Percentiles rank a stretch among this genome's conserved stretches.
Conservation (phyloP, 2,797 vertebrate species). For the Myotis myotis region DNA sequence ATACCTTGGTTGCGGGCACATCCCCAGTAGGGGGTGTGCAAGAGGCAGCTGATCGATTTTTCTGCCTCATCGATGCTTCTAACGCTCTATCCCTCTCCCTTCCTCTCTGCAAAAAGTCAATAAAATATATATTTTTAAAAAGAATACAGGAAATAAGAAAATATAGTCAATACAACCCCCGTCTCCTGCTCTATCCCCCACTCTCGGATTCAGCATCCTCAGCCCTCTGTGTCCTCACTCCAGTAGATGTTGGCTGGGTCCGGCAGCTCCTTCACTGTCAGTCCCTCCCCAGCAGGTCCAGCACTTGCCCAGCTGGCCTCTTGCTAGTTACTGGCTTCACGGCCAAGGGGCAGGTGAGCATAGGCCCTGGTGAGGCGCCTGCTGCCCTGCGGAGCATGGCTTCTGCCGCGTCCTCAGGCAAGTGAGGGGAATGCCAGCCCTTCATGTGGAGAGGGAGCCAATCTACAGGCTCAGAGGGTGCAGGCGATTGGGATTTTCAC, state of each 20-base stretch:
- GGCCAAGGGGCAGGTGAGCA: neutral
- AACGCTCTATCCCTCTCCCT: too few relatives aligned
- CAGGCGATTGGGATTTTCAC: neutral
- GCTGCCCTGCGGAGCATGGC: neutral
- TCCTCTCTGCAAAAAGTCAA: too few relatives aligned
- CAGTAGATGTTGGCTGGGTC: accelerated
- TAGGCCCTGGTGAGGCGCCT: neutral
- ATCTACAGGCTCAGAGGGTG: neutral
- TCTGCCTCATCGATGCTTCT: too few relatives aligned
- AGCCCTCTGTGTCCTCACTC: accelerated
- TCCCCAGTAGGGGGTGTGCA: too few relatives aligned
- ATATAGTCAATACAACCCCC: neutral
- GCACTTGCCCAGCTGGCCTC: neutral
- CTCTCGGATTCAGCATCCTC: neutral
- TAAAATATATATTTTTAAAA: too few relatives aligned
- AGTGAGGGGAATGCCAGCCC: neutral
- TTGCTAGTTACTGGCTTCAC: neutral
- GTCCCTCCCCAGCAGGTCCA: neutral
- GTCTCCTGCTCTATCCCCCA: accelerated
- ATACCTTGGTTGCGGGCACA: too few relatives aligned
- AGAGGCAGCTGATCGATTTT: too few relatives aligned
- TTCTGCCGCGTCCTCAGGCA: neutral
- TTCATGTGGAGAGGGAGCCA: neutral
- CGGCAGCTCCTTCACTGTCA: neutral
- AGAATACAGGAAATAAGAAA: neutral